Percentiles rank a stretch among this genome's conserved stretches.
Conservation (phyloP, 2,113 vertebrate species). For the Tenrec ecaudatus region DNA sequence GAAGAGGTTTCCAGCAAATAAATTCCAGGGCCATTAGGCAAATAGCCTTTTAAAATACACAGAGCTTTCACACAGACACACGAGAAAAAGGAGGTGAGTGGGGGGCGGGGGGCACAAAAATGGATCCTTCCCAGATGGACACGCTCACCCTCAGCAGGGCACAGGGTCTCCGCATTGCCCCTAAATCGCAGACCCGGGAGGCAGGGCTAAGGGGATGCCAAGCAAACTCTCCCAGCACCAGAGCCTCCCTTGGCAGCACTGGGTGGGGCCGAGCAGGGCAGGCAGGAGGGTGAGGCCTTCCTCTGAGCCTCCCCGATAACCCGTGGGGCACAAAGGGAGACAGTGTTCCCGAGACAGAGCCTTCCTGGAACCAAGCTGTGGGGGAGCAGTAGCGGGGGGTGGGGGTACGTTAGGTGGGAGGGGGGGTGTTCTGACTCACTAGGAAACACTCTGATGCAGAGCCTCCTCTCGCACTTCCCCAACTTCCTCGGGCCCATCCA, state of each 20-base stretch:
- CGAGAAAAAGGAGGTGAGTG: neutral
- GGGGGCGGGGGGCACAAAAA: neutral
- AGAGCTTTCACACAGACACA: conserved; percentile 66
- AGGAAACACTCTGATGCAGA: neutral
- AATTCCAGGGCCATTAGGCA: conserved; percentile 82
- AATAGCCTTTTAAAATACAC: conserved; percentile 73
- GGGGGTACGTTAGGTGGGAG: too few species aligned
- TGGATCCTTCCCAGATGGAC: neutral
- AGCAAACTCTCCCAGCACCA: neutral
- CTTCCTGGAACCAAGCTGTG: neutral
- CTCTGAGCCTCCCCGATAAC: conserved; percentile 28
- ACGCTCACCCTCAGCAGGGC: neutral
- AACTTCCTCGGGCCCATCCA: neutral
- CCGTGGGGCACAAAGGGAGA: neutral
- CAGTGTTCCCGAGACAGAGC: neutral
- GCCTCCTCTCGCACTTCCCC: neutral
- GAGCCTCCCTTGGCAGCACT: neutral
- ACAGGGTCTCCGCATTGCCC: neutral
- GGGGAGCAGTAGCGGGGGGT: neutral
- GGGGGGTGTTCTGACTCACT: neutral
- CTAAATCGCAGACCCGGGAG: neutral
- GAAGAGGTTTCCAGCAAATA: conserved; percentile 71
- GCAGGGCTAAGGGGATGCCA: neutral
- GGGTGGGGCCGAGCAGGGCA: neutral
- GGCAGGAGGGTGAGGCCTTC: neutral